Evolutionary conservation across 2,797 vertebrate species (phyloP).

Genomic region (Alcedo quadribrachys): DNA sequence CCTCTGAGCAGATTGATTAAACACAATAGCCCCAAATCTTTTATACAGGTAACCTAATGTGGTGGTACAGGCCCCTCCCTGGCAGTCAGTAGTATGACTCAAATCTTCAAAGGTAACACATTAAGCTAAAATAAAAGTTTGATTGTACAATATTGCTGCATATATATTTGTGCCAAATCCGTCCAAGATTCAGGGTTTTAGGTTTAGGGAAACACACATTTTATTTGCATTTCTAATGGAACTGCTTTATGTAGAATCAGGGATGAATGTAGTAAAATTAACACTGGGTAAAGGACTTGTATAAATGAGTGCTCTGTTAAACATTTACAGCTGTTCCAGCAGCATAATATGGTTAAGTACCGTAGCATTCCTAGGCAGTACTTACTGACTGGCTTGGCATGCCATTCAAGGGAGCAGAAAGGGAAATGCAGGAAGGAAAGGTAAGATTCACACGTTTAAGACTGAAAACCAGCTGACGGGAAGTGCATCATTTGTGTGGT

Average conservation of each 20-base stretch:
- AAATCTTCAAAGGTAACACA: not conserved
- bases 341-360: not conserved
- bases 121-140: not conserved
- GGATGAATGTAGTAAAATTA: not conserved
- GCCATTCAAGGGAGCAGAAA: not conserved
- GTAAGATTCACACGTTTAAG: not conserved
- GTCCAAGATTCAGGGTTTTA: not conserved
- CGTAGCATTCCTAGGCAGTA: not conserved
- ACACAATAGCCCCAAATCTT: not conserved
- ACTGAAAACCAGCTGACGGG: not conserved
- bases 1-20: not conserved
- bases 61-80: too few species aligned
- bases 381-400: not conserved
- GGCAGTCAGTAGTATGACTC: not conserved
- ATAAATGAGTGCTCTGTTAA: conserved; percentile 6
- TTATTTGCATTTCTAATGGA: not conserved
- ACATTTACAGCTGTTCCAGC: not conserved
- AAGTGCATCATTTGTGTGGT: not conserved
- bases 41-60: not conserved
- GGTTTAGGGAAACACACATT: not conserved
- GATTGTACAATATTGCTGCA: not conserved
- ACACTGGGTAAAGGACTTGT: not conserved
- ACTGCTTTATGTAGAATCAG: not conserved
- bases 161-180: not conserved
- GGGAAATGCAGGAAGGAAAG: not conserved